phyloP scores from a whole-genome alignment of 92 coral and sea anemone species.

The Phenganax subtilis region DNA sequence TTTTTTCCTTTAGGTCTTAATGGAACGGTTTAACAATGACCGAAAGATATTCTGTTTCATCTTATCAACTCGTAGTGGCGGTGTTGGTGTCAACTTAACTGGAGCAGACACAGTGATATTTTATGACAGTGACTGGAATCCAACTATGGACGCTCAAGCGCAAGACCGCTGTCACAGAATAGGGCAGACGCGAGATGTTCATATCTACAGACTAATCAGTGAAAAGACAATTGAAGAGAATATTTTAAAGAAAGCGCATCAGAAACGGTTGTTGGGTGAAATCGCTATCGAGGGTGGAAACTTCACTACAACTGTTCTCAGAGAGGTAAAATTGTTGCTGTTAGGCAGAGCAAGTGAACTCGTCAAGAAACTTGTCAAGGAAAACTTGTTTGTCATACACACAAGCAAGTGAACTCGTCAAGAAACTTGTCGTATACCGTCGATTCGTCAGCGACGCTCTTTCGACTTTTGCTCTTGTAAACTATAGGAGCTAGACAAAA shows the following conservation, averaged over 20 bases:
- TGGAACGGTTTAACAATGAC: slow-evolving; percentile 97
- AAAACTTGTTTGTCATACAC: no score
- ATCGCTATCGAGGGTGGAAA: slow-evolving; percentile 98
- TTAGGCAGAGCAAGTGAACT: no score
- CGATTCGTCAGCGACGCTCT: no score
- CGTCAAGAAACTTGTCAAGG: no score
- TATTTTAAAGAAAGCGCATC: slow-evolving; percentile 90
- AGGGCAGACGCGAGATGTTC: slow-evolving; percentile 98
- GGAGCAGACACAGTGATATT: slow-evolving; percentile 97
- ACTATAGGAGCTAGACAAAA: no score
- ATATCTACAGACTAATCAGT: slow-evolving; percentile 90
- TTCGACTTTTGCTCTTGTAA: no score
- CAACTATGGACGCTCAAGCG: slow-evolving; percentile 99
- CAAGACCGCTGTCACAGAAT: slow-evolving; percentile 98
- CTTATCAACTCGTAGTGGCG: slow-evolving; percentile 97
- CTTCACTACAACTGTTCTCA: slow-evolving; percentile 88
- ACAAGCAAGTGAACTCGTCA: background rate
- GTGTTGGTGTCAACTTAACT: slow-evolving; percentile 93
- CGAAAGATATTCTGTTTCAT: slow-evolving; percentile 88
- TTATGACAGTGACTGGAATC: slow-evolving; percentile 98
- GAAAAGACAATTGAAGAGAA: slow-evolving; percentile 94
- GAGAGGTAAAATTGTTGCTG: slow-evolving; percentile 57
- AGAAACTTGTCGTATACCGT: background rate
- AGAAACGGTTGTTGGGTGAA: slow-evolving; percentile 86
- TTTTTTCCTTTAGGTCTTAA: slow-evolving; percentile 62